phyloP scores from a whole-genome alignment of 2,888 invertebrate genomes.

The Eumacrocentrus americanus region DNA sequence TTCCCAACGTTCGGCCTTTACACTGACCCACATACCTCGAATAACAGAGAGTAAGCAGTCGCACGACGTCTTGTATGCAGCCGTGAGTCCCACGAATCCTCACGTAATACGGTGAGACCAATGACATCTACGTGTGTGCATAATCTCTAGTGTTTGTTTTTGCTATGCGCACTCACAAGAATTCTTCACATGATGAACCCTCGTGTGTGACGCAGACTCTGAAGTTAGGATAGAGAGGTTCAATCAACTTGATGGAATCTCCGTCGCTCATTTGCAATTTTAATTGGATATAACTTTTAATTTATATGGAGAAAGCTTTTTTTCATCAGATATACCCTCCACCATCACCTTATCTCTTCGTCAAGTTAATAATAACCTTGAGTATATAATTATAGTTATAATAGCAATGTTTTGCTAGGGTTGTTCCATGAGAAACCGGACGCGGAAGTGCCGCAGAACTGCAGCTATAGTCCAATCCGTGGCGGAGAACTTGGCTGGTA shows the following conservation, averaged over 20 bases:
- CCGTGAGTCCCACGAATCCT: background rate
- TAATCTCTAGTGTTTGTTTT: background rate
- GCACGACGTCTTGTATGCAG: background rate
- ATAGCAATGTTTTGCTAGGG: slow-evolving; percentile 7
- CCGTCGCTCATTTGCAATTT: background rate
- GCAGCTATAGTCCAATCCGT: too few relatives aligned
- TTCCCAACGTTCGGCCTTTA: slow-evolving; percentile 57
- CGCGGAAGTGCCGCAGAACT: slow-evolving; percentile 27
- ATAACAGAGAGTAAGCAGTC: slow-evolving; percentile 38
- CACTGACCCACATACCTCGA: slow-evolving; percentile 57
- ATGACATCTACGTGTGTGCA: slow-evolving; percentile 1
- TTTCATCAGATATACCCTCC: background rate
- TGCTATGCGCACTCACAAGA: background rate
- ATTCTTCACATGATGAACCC: background rate
- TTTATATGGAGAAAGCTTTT: background rate
- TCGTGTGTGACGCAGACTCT: background rate
- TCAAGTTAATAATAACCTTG: background rate
- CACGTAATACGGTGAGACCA: background rate
- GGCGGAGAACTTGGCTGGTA: too few relatives aligned
- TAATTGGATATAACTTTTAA: background rate
- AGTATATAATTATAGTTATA: slow-evolving; percentile 11
- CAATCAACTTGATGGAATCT: background rate
- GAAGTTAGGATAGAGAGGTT: background rate
- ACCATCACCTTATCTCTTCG: background rate
- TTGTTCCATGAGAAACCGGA: slow-evolving; percentile 29